Percentiles rank a stretch among this genome's conserved stretches.
Evolutionary conservation across 2,113 vertebrate genomes (phyloP).

Genomic region (Xiphophorus couchianus): DNA sequence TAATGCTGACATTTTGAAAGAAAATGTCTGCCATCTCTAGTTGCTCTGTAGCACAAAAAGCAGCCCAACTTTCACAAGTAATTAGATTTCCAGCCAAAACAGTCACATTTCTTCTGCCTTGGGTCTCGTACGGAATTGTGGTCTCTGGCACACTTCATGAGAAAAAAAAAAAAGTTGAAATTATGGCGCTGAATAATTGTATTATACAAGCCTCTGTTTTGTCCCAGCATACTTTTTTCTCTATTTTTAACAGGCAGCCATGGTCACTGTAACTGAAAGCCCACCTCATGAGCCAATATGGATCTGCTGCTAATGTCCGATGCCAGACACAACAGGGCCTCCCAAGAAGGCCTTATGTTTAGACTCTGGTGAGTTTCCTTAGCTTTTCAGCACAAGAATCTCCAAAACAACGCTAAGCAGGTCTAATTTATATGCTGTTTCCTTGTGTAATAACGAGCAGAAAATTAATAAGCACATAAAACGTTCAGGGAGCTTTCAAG

Average conservation of each 20-base stretch:
- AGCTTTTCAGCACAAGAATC: background rate
- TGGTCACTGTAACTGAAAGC: background rate
- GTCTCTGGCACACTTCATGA: too few relatives aligned
- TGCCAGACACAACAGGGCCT: background rate
- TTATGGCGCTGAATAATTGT: background rate
- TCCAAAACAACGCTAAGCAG: background rate
- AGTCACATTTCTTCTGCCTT: too few relatives aligned
- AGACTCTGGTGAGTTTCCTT: background rate
- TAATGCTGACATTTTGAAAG: too few relatives aligned
- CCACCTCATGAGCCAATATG: background rate
- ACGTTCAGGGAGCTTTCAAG: background rate
- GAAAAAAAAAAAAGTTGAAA: too few relatives aligned
- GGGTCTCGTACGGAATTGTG: too few relatives aligned
- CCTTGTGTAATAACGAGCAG: background rate
- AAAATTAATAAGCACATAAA: slow-evolving; percentile 6
- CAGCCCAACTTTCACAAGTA: too few relatives aligned
- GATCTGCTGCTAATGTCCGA: background rate
- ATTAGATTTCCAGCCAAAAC: too few relatives aligned
- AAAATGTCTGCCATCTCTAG: too few relatives aligned
- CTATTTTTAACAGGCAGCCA: too few relatives aligned
- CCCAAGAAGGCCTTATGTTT: background rate
- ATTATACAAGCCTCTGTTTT: background rate
- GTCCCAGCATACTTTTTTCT: background rate
- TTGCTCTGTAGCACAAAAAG: too few relatives aligned
- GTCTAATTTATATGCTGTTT: background rate